A percentile compares a stretch with the other conserved stretches of the same genome.
Conservation (phyloP, 2,797 vertebrate genomes). For the Scleropages formosus region DNA sequence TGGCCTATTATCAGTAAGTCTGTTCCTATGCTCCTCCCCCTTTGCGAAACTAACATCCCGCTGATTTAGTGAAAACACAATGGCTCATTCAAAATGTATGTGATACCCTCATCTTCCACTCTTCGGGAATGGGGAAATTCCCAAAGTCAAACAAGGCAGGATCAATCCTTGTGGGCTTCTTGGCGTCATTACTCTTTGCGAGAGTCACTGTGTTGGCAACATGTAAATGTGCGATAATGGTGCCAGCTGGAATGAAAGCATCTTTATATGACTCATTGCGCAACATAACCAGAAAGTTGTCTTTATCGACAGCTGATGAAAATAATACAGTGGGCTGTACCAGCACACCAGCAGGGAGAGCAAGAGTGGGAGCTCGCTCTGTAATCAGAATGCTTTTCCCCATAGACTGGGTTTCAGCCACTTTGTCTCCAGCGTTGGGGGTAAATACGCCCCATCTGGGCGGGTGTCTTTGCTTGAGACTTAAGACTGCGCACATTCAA, state of each 20-base stretch:
- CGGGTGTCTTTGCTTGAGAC: neutral
- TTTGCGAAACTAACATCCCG: constrained; percentile 28
- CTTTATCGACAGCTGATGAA: constrained; percentile 16
- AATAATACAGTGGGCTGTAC: constrained; percentile 27
- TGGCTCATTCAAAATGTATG: neutral
- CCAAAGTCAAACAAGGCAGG: too few relatives aligned
- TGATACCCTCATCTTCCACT: neutral
- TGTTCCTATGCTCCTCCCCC: constrained; percentile 24
- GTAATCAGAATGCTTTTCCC: too few relatives aligned
- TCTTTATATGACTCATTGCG: neutral
- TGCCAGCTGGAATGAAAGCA: neutral
- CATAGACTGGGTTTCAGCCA: neutral
- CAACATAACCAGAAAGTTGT: constrained; percentile 23
- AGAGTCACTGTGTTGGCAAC: too few relatives aligned
- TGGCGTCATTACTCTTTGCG: too few relatives aligned
- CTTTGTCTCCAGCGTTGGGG: neutral
- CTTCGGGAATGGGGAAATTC: neutral
- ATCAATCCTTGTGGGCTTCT: too few relatives aligned
- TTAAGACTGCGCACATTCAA: neutral
- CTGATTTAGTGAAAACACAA: neutral
- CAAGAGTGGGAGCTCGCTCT: constrained; percentile 6
- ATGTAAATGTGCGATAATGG: neutral
- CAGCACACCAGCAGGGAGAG: constrained; percentile 1
- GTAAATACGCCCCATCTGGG: neutral
- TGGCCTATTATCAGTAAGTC: too few relatives aligned